These are phyloP conservation scores for Protaetia brevitarsis DNA, from an alignment of 1,140 invertebrate species.

Conservation along the genomic window DNA sequence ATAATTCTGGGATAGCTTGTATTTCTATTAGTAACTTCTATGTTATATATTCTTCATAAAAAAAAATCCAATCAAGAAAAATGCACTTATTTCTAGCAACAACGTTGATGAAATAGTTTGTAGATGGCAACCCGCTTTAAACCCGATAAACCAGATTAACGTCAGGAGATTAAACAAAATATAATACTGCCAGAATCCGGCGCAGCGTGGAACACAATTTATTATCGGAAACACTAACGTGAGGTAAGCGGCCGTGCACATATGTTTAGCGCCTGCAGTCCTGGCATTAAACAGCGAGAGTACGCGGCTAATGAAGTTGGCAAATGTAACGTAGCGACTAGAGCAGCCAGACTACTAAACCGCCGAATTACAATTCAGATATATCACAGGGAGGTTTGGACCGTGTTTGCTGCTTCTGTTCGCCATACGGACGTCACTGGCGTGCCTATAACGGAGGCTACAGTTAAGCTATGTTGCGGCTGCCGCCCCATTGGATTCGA, in stretches of 20 bases:
- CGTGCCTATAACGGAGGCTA: not conserved
- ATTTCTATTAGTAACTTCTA: too few relatives aligned
- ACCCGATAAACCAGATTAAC: too few relatives aligned
- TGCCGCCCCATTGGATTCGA: not conserved
- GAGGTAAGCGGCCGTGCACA: slow-evolving; percentile 17
- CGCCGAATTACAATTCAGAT: slow-evolving; percentile 20
- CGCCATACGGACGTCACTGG: too few relatives aligned
- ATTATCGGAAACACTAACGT: not conserved
- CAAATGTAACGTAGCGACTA: slow-evolving; percentile 3
- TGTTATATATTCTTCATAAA: too few relatives aligned
- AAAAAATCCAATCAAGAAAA: too few relatives aligned
- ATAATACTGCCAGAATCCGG: too few relatives aligned
- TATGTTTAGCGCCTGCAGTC: slow-evolving; percentile 3
- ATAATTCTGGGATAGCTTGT: too few relatives aligned
- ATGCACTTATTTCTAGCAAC: too few relatives aligned
- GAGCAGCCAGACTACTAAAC: too few relatives aligned
- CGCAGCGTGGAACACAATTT: not conserved
- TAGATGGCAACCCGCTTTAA: too few relatives aligned
- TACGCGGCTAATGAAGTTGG: slow-evolving; percentile 15
- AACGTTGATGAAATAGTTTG: too few relatives aligned
- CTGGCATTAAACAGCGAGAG: slow-evolving; percentile 5
- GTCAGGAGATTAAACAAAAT: too few relatives aligned
- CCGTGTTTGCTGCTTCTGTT: not conserved
- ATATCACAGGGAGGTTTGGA: not conserved
- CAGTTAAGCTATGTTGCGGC: not conserved